A percentile compares a stretch with the other conserved stretches of the same genome.
Evolutionary conservation across 2,888 invertebrate genomes (phyloP).

Genomic region (Phrixothrix hirtus): DNA sequence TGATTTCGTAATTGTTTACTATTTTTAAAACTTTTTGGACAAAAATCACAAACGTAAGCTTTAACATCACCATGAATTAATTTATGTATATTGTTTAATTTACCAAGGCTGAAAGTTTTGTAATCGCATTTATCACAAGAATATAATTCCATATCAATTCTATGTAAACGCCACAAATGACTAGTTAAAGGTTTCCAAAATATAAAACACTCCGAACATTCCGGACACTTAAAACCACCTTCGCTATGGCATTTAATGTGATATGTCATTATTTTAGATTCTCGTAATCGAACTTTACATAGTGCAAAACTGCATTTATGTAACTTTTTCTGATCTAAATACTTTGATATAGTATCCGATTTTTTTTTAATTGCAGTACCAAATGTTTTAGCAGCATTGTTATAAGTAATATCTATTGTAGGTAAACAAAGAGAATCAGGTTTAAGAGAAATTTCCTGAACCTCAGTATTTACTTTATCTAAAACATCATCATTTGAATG

Average conservation of each 20-base stretch:
- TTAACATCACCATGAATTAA: conserved; percentile 72
- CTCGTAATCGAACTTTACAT: conserved; percentile 63
- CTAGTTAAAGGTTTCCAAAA: conserved; percentile 72
- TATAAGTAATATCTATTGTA: conserved; percentile 24
- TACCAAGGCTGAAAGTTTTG: conserved; percentile 71
- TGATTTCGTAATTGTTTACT: conserved; percentile 79
- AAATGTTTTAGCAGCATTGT: conserved; percentile 29
- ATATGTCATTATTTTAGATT: conserved; percentile 63
- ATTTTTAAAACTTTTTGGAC: conserved; percentile 80
- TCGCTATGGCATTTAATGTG: conserved; percentile 66
- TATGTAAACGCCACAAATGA: conserved; percentile 79
- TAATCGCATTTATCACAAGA: conserved; percentile 76
- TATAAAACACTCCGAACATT: conserved; percentile 63
- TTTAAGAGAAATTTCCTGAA: conserved; percentile 1
- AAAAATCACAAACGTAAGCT: conserved; percentile 66
- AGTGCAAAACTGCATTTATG: conserved; percentile 60
- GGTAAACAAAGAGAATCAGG: conserved; percentile 21
- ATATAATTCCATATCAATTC: conserved; percentile 78
- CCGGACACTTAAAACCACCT: conserved; percentile 63
- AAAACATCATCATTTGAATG: not conserved
- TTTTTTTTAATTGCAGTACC: conserved; percentile 32
- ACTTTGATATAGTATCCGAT: conserved; percentile 35
- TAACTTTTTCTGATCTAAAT: conserved; percentile 38
- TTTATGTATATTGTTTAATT: conserved; percentile 73
- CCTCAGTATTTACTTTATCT: not conserved